Conservation (phyloP, 2,113 vertebrate genomes). For the Pelusios castaneus region DNA sequence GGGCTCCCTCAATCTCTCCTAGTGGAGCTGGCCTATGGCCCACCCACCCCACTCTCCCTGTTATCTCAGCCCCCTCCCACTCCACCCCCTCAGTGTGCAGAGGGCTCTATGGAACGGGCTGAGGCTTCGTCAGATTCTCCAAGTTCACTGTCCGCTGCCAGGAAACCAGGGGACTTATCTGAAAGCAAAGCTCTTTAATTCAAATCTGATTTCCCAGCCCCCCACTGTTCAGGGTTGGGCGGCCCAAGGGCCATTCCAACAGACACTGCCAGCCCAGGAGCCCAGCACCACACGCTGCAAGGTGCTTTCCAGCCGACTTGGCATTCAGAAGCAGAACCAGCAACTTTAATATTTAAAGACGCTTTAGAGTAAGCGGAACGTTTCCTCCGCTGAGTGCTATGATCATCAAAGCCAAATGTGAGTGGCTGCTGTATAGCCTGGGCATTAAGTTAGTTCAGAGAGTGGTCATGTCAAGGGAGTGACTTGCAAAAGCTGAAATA, state of each 20-base stretch:
- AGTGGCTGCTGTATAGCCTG: not conserved
- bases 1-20: not conserved
- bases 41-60: not conserved
- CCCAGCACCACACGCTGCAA: not conserved
- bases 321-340: not conserved
- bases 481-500: not conserved
- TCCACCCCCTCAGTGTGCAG: not conserved
- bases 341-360: not conserved
- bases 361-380: not conserved
- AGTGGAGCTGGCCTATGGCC: not conserved
- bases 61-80: not conserved
- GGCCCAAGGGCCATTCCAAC: not conserved
- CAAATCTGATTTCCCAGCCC: not conserved
- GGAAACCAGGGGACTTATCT: not conserved
- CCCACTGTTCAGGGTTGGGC: not conserved
- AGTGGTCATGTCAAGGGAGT: not conserved
- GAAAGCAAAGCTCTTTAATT: not conserved
- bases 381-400: not conserved
- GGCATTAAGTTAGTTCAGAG: not conserved
- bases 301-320: not conserved
- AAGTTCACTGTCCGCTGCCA: not conserved
- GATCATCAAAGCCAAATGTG: not conserved
- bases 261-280: not conserved
- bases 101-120: not conserved
- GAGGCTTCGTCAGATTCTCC: not conserved